Conservation (phyloP, 2,888 invertebrate species). For the Alviniconcha strummeri region DNA sequence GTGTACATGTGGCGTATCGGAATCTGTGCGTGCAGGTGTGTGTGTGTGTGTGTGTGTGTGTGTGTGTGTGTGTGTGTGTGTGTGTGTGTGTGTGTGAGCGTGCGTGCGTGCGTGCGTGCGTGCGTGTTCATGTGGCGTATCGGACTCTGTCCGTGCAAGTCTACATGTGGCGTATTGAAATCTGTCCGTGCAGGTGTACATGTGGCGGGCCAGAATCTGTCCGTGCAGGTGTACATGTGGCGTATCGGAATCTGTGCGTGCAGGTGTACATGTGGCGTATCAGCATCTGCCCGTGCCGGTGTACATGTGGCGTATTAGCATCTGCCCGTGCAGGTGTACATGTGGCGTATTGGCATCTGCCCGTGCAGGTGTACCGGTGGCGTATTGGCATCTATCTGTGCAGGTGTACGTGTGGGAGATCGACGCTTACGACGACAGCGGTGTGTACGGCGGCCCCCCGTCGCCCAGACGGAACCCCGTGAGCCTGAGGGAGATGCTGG, state of each 20-base stretch:
- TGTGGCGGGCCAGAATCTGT: not conserved
- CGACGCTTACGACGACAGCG: slow-evolving; percentile 24
- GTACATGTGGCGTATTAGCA: not conserved
- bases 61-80: not conserved
- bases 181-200: not conserved
- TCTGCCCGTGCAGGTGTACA: not conserved
- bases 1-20: not conserved
- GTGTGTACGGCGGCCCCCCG: slow-evolving; percentile 26
- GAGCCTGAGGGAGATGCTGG: slow-evolving; percentile 48
- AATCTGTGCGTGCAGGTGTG: not conserved
- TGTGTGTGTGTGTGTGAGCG: not conserved
- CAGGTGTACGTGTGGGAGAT: slow-evolving; percentile 32
- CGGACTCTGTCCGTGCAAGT: not conserved
- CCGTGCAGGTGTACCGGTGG: not conserved
- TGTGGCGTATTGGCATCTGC: not conserved
- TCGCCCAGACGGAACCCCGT: slow-evolving; percentile 41
- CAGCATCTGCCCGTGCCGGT: too few relatives aligned
- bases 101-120: not conserved
- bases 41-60: not conserved
- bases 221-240: too few relatives aligned
- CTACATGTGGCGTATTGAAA: not conserved
- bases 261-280: too few relatives aligned
- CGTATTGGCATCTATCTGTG: not conserved
- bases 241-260: too few relatives aligned
- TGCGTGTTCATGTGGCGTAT: not conserved